These are phyloP conservation scores for Takifugu flavidus DNA, from an alignment of 2,113 vertebrate genomes.

Conservation along the genomic window DNA sequence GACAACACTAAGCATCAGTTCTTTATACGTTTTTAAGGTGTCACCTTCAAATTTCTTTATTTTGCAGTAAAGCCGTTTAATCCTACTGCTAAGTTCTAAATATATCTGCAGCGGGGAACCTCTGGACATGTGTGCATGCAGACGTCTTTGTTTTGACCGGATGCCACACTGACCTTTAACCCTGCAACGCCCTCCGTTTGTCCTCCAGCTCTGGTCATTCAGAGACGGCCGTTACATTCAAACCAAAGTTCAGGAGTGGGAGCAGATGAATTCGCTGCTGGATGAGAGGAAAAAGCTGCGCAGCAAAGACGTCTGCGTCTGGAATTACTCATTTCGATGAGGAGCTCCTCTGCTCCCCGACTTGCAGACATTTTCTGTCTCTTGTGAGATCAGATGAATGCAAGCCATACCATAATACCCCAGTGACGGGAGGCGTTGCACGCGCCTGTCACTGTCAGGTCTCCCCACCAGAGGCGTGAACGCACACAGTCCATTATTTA, in stretches of 20 bases:
- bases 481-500: no score
- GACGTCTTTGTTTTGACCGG: no score
- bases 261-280: background rate
- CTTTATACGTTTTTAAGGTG: no score
- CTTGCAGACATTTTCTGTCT: background rate
- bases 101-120: no score
- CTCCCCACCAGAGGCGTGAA: no score
- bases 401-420: constrained; percentile 40
- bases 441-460: background rate
- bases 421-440: constrained; percentile 5
- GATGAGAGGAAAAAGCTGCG: background rate
- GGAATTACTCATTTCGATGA: constrained; percentile 52
- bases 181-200: no score
- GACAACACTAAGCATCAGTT: no score
- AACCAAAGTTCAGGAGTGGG: constrained; percentile 7
- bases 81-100: no score
- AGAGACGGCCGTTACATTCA: background rate
- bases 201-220: background rate
- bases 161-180: no score
- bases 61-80: background rate
- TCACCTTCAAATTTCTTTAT: no score
- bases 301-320: constrained; percentile 13
- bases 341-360: constrained; percentile 20
- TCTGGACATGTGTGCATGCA: no score
- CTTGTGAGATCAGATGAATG: constrained; percentile 3